Base-by-base conservation (phyloP, 2,888 invertebrate species). In the Clepsis dumicolana region DNA sequence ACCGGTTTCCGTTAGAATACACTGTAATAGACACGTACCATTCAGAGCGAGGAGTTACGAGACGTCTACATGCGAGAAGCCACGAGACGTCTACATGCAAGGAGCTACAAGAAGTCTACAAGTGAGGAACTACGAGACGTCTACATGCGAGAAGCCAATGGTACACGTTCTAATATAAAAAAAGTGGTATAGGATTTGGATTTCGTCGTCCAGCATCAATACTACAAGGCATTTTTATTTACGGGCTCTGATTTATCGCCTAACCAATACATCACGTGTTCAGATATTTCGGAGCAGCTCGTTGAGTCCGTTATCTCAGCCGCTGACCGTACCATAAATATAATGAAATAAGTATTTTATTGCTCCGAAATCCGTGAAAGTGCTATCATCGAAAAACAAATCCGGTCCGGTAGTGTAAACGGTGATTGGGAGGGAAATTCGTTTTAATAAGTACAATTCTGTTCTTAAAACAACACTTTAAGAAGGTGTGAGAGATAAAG, bases 311-410 rank as follows among this genome's bases (percentile, higher is more conserved):
- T 48, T 48, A 48, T 12, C 21, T 48, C 12, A 10, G 12, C 12
- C 21, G 10, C 2, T 48, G 48, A 48, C 10, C 21, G 8, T 21
- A 21, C 48, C 21, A 41, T 59, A 59, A 59, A 38, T 24, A 41
- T 59, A 41, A 25, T 59, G 59, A 41, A 59, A 41, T 59, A 41
- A 25, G 25, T 41, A 41, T 59, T 59, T 59, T 59, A 59, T 25
- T 41, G 41, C 38, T 4, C 16, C 25, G 16, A 14, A 59, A 59
- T 59, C 41, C 41, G n/a, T 38, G 14, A 25, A 57, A 32, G 38
- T 38, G 24, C n/a, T 59, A 59, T 54, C 54, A 29, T 29, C 35
- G 7, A 25, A 59, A 41, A 25, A n/a, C 41, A 35, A 59, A n/a
- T n/a, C n/a, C n/a, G n/a, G n/a, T 41, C 41, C 16, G 1, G 25